Evolutionary conservation across 1,140 invertebrate species (phyloP), one percentile per base, ranked within the genome.

Genomic region (Ericerus pela): DNA sequence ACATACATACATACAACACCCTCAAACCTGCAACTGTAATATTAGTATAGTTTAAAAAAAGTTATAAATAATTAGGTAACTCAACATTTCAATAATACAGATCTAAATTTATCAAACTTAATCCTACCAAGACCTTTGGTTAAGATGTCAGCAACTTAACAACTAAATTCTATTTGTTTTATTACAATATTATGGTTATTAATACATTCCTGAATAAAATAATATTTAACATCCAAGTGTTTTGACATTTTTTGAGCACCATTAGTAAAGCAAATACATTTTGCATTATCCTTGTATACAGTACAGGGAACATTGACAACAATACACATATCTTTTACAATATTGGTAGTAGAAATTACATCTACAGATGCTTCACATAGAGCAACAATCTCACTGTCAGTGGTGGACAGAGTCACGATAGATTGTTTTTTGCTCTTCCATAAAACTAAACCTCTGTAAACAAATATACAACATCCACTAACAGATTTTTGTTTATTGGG

Each of bases 361-460:
- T 51, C 53, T 54, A 65, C 63, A 2, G 56, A 22, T 4, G 61
- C 63, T 18, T 66, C 63, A 4, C 61, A 59, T 20, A 60, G 22
- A 22, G 63, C 56, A 33, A 66, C 60, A 53, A 61, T 66, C 33
- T 67, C 64, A 6, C 63, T 59, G 37, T 67, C 65, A 12, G 57
- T 59, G 14, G 59, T 61, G 4, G 60, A 66, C n/a, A 64, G 11
- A 22, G 62, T 60, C 14, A 62, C 59, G 12, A 56, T 60, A 4
- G 18, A 22, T 58, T 66, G 64, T 51, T 62, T 65, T 30, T 59
- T 58, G 20, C 58, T 62, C 2, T n/a, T 29, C 63, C 65, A 65
- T 12, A 52, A 56, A 22, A 65, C 51, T 1, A 54, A 20, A 24
- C 54, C 30, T n/a, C 55, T 54, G 37, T 36, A 29, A 0, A 65